phyloP scores from a whole-genome alignment of 2,888 invertebrate species.

The Spicauda simplicius region DNA sequence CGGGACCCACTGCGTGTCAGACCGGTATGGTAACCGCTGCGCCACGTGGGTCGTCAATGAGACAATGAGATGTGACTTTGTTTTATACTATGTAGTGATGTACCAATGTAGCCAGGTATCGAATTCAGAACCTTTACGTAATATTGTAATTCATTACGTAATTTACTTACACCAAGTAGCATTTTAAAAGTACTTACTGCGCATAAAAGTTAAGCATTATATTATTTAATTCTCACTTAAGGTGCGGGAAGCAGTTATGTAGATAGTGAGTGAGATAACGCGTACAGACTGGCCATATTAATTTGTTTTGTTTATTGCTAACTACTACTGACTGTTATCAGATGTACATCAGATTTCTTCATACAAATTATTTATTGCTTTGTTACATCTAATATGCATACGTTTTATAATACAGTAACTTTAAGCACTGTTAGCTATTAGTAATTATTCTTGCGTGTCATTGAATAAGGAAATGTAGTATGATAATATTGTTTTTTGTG shows the following conservation, averaged over 20 bases:
- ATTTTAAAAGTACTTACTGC: background rate
- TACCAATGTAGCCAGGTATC: too few species aligned
- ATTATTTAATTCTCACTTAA: conserved; percentile 46
- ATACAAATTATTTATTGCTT: conserved; percentile 19
- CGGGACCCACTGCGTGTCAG: too few species aligned
- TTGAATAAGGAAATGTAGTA: background rate
- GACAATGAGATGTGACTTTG: too few species aligned
- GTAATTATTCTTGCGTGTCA: background rate
- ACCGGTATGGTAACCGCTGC: too few species aligned
- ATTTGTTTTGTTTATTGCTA: conserved; percentile 30
- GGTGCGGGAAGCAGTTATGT: conserved; percentile 46
- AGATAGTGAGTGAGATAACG: conserved; percentile 20
- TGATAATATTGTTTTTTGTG: too few species aligned
- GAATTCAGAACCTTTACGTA: too few species aligned
- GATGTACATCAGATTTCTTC: conserved; percentile 17
- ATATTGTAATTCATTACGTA: too few species aligned
- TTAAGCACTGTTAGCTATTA: background rate
- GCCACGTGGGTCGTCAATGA: too few species aligned
- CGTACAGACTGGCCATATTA: conserved; percentile 19
- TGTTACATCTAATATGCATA: background rate
- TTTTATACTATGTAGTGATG: too few species aligned
- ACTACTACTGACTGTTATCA: conserved; percentile 24
- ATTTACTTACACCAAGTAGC: background rate
- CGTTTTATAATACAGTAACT: background rate
- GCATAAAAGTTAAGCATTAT: background rate